Conservation (phyloP, 2,888 invertebrate species). For the Stictocephala bisonia region DNA sequence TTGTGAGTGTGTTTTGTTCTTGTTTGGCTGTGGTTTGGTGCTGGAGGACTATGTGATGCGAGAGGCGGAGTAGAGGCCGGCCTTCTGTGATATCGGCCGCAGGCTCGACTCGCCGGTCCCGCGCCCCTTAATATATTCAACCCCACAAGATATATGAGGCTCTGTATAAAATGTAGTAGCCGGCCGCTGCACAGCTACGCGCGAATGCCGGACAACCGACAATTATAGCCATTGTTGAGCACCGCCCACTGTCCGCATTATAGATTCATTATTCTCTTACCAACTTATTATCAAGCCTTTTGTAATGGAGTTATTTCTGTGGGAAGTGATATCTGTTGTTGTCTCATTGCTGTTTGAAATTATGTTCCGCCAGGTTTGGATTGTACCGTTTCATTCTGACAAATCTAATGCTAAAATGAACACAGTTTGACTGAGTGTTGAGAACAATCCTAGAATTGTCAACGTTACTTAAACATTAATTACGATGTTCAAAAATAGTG, state of each 20-base stretch:
- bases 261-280: conserved; percentile 35
- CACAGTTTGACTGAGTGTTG: too few species aligned
- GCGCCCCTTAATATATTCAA: conserved; percentile 33
- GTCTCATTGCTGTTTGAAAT: conserved; percentile 21
- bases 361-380: too few species aligned
- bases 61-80: not conserved
- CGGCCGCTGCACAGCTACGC: conserved; percentile 21
- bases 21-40: too few species aligned
- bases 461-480: too few species aligned
- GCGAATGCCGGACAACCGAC: conserved; percentile 34
- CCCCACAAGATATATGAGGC: conserved; percentile 36
- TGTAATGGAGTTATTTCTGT: conserved; percentile 22
- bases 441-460: too few species aligned
- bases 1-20: too few species aligned
- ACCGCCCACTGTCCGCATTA: conserved; percentile 33
- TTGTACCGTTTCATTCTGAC: too few species aligned
- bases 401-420: too few species aligned
- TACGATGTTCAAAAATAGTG: too few species aligned
- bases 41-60: too few species aligned
- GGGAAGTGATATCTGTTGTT: conserved; percentile 12
- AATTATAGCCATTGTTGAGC: conserved; percentile 16
- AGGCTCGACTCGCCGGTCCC: not conserved
- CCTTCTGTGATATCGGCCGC: conserved; percentile 6
- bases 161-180: conserved; percentile 40
- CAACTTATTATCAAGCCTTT: conserved; percentile 28